phyloP scores from a whole-genome alignment of 2,797 vertebrate species.

The Trematomus bernacchii region DNA sequence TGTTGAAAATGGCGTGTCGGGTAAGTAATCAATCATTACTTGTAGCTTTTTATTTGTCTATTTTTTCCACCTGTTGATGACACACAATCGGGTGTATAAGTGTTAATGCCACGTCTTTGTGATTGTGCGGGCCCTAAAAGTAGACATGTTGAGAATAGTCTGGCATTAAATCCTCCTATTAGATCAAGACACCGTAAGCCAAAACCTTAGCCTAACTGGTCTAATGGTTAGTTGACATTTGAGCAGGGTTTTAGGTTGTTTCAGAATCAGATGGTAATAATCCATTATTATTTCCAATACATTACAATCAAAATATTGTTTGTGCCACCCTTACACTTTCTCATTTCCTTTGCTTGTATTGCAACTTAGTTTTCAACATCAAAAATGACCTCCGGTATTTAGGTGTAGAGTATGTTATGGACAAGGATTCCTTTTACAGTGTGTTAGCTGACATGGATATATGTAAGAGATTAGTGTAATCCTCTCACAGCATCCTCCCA shows the following conservation, averaged over 20 bases:
- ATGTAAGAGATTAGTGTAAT: too few relatives aligned
- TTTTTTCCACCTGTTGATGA: conserved; percentile 5
- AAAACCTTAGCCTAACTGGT: conserved; percentile 37
- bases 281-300: background rate
- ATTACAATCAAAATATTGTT: background rate
- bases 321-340: too few relatives aligned
- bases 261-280: background rate
- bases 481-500: background rate
- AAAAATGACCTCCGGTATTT: too few relatives aligned
- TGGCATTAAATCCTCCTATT: too few relatives aligned
- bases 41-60: background rate
- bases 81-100: conserved; percentile 28
- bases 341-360: too few relatives aligned
- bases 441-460: too few relatives aligned
- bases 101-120: conserved; percentile 59
- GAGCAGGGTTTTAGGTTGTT: background rate
- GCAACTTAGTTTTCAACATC: too few relatives aligned
- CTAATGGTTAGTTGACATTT: conserved; percentile 31
- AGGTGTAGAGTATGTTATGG: too few relatives aligned
- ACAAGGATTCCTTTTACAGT: too few relatives aligned
- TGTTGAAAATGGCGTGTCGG: conserved; percentile 74
- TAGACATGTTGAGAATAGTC: conserved; percentile 84
- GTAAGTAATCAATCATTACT: conserved; percentile 65
- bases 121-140: conserved; percentile 81
- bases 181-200: too few relatives aligned